Percentiles rank a stretch among this genome's conserved stretches.
Evolutionary conservation across 2,797 vertebrate species (phyloP).

Genomic region (Galago senegalensis): DNA sequence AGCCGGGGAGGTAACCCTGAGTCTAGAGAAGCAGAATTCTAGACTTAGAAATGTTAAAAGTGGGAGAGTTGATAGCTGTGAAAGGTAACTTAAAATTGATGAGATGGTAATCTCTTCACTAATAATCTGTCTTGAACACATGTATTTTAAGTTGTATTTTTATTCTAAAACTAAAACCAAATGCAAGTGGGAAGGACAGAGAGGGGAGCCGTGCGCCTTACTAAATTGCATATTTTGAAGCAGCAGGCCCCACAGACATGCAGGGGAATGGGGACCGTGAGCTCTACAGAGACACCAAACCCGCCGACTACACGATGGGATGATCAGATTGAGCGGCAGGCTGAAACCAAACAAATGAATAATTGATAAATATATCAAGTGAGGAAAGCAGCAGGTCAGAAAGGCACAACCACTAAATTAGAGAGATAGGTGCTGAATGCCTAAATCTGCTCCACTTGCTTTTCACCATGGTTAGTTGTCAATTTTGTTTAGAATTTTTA

Average conservation of each 20-base stretch:
- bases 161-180: conserved; percentile 34
- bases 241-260: background rate
- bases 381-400: conserved; percentile 58
- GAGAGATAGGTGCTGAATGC: conserved; percentile 12
- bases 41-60: conserved; percentile 9
- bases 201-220: background rate
- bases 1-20: background rate
- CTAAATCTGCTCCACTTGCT: background rate
- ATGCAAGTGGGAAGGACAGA: background rate
- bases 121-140: background rate
- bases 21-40: background rate
- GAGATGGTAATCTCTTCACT: background rate
- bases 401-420: conserved; percentile 11
- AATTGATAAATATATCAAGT: conserved; percentile 69
- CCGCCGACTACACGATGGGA: background rate
- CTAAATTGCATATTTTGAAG: background rate
- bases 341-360: conserved; percentile 67
- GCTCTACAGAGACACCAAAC: background rate
- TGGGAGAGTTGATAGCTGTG: background rate
- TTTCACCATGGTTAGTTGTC: background rate
- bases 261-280: background rate
- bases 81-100: conserved; percentile 49
- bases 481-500: conserved; percentile 61
- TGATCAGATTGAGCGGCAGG: background rate
- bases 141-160: conserved; percentile 10